Evolutionary conservation across 2,888 invertebrate genomes (phyloP).

Genomic region (Cistogaster globosa): DNA sequence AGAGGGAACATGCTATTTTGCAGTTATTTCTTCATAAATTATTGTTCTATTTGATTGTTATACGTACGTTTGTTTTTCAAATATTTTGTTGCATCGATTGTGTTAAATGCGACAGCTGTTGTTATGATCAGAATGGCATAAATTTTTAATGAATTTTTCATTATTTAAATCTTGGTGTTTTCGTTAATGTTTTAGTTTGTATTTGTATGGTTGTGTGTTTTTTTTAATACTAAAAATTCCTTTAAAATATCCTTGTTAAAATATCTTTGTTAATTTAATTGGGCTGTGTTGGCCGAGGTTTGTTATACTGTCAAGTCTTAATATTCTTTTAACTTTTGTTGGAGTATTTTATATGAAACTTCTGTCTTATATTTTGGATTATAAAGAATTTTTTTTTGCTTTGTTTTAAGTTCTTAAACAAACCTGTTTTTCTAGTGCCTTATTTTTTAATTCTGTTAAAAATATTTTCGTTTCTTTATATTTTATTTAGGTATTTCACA

Average conservation of each 20-base stretch:
- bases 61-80: constrained; percentile 54
- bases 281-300: not conserved
- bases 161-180: not conserved
- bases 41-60: not conserved
- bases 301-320: not conserved
- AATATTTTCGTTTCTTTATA: too few species aligned
- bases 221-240: too few species aligned
- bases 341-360: not conserved
- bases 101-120: not conserved
- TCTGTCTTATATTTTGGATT: too few species aligned
- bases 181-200: not conserved
- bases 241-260: not conserved
- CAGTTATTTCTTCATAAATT: not conserved
- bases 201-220: too few species aligned
- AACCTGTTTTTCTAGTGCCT: too few species aligned
- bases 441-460: too few species aligned
- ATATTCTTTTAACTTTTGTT: constrained; percentile 1
- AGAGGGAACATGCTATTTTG: not conserved
- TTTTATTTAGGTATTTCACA: too few species aligned
- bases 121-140: constrained; percentile 8
- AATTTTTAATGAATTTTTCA: not conserved
- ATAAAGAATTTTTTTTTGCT: too few species aligned
- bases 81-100: constrained; percentile 20
- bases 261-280: too few species aligned
- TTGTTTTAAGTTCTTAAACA: too few species aligned